Percentiles rank a stretch among this genome's conserved stretches.
Evolutionary conservation across 2,113 vertebrate species (phyloP).

Genomic region (Himantopus leucocephalus): DNA sequence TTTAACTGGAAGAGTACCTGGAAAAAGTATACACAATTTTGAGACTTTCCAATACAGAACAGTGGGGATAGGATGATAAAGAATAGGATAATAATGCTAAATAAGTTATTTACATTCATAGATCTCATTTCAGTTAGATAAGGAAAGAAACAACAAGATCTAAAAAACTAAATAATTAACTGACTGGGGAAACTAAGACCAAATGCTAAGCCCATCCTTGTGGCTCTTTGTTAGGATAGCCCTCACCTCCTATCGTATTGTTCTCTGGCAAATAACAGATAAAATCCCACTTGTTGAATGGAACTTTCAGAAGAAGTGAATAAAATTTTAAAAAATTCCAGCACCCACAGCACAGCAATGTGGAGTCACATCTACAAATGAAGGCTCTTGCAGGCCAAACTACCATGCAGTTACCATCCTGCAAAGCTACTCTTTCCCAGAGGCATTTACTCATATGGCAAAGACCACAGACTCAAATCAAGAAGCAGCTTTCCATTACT

Average conservation of each 20-base stretch:
- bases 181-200: not conserved
- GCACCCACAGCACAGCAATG: accelerated
- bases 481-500: not conserved
- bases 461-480: too few relatives aligned
- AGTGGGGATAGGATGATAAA: not conserved
- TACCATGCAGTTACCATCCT: not conserved
- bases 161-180: not conserved
- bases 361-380: accelerated
- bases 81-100: not conserved
- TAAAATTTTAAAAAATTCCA: accelerated
- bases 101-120: not conserved
- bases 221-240: not conserved
- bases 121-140: not conserved
- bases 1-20: not conserved
- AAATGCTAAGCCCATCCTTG: not conserved
- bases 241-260: accelerated
- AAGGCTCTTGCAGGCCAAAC: accelerated
- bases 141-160: not conserved
- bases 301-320: not conserved
- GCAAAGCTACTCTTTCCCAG: not conserved
- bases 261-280: not conserved
- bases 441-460: not conserved
- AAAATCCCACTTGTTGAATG: not conserved
- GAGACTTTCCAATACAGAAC: not conserved
- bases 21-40: not conserved